Conservation (phyloP, 2,113 vertebrate species). For the Arothron firmamentum region DNA sequence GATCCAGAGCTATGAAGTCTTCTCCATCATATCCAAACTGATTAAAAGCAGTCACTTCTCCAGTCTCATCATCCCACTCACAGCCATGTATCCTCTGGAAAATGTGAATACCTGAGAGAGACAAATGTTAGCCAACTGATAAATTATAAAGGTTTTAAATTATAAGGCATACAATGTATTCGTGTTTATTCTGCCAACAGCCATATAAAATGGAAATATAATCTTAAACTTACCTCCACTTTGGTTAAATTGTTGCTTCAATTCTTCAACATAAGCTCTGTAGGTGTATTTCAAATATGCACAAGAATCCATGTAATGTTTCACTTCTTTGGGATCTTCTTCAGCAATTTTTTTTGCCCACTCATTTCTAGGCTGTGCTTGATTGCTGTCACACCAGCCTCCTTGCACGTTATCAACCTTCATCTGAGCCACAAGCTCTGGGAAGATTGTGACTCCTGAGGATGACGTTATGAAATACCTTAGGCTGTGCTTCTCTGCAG, state of each 20-base stretch:
- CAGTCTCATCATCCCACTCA: conserved; percentile 37
- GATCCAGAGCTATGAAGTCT: conserved; percentile 34
- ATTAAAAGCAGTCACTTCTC: conserved; percentile 6
- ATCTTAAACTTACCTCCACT: neutral
- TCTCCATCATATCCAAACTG: conserved; percentile 42
- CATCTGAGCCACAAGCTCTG: too few species aligned
- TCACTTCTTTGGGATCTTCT: neutral
- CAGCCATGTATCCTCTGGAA: neutral
- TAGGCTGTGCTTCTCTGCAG: too few species aligned
- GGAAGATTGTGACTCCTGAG: too few species aligned
- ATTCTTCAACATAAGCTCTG: neutral
- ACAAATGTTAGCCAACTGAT: neutral
- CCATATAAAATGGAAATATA: too few species aligned
- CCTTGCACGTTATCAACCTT: too few species aligned
- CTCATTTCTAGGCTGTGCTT: neutral
- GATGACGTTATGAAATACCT: too few species aligned
- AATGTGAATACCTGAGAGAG: conserved; percentile 1
- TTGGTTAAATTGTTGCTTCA: neutral
- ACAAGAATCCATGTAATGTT: neutral
- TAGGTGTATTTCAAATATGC: neutral
- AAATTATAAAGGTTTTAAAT: neutral
- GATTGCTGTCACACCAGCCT: too few species aligned
- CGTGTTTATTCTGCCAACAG: neutral
- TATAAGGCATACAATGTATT: neutral
- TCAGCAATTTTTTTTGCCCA: neutral